These are phyloP conservation scores for Linnaemya tessellans DNA, from an alignment of 2,888 invertebrate species.

Conservation along the genomic window DNA sequence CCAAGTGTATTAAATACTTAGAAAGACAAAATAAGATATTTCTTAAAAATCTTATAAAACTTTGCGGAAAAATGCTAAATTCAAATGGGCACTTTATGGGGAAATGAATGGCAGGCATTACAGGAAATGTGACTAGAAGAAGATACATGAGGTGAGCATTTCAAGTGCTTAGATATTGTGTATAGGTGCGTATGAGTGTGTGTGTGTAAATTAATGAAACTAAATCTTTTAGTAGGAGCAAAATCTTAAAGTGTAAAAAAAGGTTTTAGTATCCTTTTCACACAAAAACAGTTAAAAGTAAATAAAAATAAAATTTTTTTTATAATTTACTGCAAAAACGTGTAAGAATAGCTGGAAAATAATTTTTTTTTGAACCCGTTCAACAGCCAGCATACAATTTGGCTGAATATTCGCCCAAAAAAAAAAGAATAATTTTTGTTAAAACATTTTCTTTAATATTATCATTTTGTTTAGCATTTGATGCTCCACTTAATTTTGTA, in stretches of 20 bases:
- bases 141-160: too few species aligned
- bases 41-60: too few species aligned
- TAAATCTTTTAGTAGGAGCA: too few species aligned
- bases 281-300: background rate
- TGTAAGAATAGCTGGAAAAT: background rate
- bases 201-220: too few species aligned
- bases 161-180: too few species aligned
- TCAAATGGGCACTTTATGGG: too few species aligned
- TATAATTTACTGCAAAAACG: constrained; percentile 13
- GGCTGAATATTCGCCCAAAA: constrained; percentile 7
- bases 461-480: constrained; percentile 48
- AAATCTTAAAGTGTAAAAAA: too few species aligned
- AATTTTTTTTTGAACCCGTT: background rate
- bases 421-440: constrained; percentile 16
- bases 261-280: background rate
- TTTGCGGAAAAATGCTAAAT: too few species aligned
- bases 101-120: too few species aligned
- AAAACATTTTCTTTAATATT: constrained; percentile 33
- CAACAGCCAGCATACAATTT: background rate
- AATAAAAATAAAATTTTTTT: background rate
- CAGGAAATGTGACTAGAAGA: too few species aligned
- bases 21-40: too few species aligned
- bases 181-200: too few species aligned
- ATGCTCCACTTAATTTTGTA: constrained; percentile 47
- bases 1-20: background rate